Conservation (phyloP, 1,140 invertebrate species). For the Drosophila bifasciata region DNA sequence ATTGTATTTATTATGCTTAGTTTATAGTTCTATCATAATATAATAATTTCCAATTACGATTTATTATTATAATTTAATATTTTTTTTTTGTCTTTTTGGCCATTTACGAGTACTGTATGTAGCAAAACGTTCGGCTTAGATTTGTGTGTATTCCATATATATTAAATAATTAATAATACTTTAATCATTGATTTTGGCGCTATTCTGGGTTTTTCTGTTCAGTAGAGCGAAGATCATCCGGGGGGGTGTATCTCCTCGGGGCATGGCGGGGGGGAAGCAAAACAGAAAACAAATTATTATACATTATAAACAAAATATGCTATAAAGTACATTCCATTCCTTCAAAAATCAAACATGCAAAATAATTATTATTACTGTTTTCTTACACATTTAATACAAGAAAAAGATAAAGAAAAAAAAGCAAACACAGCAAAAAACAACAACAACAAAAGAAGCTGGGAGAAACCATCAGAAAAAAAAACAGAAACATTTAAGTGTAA, state of each 20-base stretch:
- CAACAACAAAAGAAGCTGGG: slow-evolving; percentile 31
- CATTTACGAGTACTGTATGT: slow-evolving; percentile 57
- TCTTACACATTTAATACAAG: slow-evolving; percentile 61
- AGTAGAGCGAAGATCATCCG: slow-evolving; percentile 23
- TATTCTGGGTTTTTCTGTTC: slow-evolving; percentile 25
- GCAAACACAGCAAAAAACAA: slow-evolving; percentile 25
- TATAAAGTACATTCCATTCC: slow-evolving; percentile 36
- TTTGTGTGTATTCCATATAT: slow-evolving; percentile 71
- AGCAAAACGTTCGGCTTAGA: slow-evolving; percentile 43
- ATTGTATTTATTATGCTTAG: slow-evolving; percentile 58
- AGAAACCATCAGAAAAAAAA: slow-evolving; percentile 20
- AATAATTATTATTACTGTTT: slow-evolving; percentile 57
- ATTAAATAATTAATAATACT: slow-evolving; percentile 41
- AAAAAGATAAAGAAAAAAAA: slow-evolving; percentile 28
- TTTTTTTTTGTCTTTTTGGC: slow-evolving; percentile 42
- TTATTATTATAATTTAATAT: slow-evolving; percentile 1
- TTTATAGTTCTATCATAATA: slow-evolving; percentile 28
- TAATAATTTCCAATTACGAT: slow-evolving; percentile 22
- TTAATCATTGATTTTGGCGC: slow-evolving; percentile 26
- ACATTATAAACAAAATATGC: slow-evolving; percentile 22
- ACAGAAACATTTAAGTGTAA: slow-evolving; percentile 41
- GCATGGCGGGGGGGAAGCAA: not conserved
- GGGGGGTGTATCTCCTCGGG: slow-evolving; percentile 1
- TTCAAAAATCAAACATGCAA: slow-evolving; percentile 39
- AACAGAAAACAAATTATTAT: slow-evolving; percentile 11